phyloP scores from a whole-genome alignment of 2,888 invertebrate genomes.

The Drosophila multiciliata region DNA sequence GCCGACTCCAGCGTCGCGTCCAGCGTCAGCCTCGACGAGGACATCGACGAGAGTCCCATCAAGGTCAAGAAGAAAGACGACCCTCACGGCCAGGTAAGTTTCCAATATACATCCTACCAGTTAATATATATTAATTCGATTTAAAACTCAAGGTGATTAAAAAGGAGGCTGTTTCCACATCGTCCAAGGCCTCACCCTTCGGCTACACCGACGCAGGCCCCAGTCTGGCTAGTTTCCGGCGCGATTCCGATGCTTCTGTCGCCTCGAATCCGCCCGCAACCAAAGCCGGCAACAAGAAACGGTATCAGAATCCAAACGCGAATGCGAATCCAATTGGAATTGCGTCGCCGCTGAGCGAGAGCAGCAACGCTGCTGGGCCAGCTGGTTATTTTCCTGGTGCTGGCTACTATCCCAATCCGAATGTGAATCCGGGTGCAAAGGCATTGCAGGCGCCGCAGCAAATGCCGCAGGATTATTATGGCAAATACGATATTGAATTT shows the following conservation, averaged over 20 bases:
- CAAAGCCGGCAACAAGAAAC: conserved; percentile 67
- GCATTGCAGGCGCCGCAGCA: conserved; percentile 66
- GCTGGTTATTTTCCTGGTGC: conserved; percentile 78
- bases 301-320: conserved; percentile 67
- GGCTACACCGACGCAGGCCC: conserved; percentile 80
- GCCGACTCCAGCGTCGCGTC: conserved; percentile 86
- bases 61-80: conserved; percentile 85
- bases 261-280: conserved; percentile 63
- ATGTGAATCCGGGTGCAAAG: conserved; percentile 49
- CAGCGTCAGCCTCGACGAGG: conserved; percentile 85
- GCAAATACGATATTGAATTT: conserved; percentile 84
- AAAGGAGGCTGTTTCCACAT: conserved; percentile 85
- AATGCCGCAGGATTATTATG: conserved; percentile 83
- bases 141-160: conserved; percentile 78
- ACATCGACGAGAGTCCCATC: conserved; percentile 83
- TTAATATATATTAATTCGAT: background rate
- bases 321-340: conserved; percentile 45
- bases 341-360: conserved; percentile 56
- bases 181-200: conserved; percentile 83
- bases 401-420: conserved; percentile 79
- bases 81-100: conserved; percentile 79
- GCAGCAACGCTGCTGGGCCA: conserved; percentile 47
- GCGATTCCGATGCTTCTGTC: conserved; percentile 74
- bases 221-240: conserved; percentile 61
- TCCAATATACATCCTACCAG: background rate